Conservation (phyloP, 2,888 invertebrate genomes). For the Steinernema scapterisci region DNA sequence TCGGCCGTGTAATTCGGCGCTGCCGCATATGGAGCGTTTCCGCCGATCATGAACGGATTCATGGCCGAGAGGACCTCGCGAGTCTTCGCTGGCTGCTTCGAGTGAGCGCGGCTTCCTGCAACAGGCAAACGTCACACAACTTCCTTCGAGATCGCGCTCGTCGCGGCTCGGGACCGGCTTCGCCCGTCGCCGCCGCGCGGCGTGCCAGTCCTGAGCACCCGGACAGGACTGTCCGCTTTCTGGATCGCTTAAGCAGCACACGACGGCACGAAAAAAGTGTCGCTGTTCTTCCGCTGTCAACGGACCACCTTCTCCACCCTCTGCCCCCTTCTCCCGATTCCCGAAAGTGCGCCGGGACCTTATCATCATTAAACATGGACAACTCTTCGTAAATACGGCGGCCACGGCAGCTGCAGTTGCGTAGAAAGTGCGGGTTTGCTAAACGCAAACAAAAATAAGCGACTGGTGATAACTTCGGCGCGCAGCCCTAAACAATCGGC, state of each 20-base stretch:
- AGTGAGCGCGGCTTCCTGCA: conserved; percentile 23
- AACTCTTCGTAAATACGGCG: conserved; percentile 30
- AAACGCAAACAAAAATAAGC: conserved; percentile 28
- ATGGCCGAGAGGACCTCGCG: background rate
- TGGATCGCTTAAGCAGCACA: conserved; percentile 29
- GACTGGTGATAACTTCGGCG: conserved; percentile 26
- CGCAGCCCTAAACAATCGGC: conserved; percentile 17
- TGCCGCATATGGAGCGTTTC: conserved; percentile 10
- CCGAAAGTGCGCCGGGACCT: background rate
- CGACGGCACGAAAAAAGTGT: conserved; percentile 14
- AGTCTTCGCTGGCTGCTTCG: background rate
- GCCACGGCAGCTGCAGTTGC: conserved; percentile 28
- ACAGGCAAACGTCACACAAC: background rate
- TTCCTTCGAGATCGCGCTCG: conserved; percentile 9
- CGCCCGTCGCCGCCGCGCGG: background rate
- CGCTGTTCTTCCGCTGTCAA: background rate
- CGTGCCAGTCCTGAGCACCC: conserved; percentile 13
- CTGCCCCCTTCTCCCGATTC: background rate
- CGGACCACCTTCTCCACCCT: conserved; percentile 5
- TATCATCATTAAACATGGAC: conserved; percentile 24
- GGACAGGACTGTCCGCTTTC: conserved; percentile 28
- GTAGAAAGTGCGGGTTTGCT: conserved; percentile 2
- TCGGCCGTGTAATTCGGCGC: conserved; percentile 10
- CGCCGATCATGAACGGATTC: conserved; percentile 31
- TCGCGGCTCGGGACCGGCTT: conserved; percentile 17